Conservation (phyloP, 2,113 vertebrate genomes). For the Lepisosteus oculatus region DNA sequence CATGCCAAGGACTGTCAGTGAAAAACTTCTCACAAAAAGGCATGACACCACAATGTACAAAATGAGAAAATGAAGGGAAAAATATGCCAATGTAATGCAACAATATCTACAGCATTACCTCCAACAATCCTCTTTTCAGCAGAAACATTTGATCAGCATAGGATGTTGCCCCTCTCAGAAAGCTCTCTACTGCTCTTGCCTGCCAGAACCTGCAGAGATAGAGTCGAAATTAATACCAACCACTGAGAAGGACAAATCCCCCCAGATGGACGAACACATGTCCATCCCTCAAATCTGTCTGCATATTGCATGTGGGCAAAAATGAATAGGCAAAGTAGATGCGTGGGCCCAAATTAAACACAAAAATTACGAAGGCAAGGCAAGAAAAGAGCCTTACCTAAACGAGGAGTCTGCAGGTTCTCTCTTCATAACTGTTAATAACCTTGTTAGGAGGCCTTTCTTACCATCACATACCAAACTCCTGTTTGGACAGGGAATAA, state of each 20-base stretch:
- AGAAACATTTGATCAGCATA: conserved; percentile 99
- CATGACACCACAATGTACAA: not conserved
- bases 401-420: conserved; percentile 95
- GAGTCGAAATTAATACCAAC: not conserved
- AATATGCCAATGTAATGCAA: no score
- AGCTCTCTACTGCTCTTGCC: conserved; percentile 96
- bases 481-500: conserved; percentile 48
- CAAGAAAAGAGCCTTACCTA: conserved; percentile 63
- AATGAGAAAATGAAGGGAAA: not conserved
- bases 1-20: no score
- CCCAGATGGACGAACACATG: not conserved
- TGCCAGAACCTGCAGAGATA: conserved; percentile 86
- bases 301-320: no score
- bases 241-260: not conserved
- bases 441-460: conserved; percentile 87
- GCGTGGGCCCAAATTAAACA: no score
- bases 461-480: conserved; percentile 94
- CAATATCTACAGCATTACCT: conserved; percentile 64
- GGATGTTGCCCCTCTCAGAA: conserved; percentile 92
- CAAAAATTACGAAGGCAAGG: no score
- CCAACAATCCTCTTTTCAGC: conserved; percentile 90
- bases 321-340: not conserved
- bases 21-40: not conserved
- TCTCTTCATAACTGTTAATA: conserved; percentile 97
- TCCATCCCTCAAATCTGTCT: not conserved